phyloP scores from a whole-genome alignment of 2,888 invertebrate species.

The Andrena dorsata region DNA sequence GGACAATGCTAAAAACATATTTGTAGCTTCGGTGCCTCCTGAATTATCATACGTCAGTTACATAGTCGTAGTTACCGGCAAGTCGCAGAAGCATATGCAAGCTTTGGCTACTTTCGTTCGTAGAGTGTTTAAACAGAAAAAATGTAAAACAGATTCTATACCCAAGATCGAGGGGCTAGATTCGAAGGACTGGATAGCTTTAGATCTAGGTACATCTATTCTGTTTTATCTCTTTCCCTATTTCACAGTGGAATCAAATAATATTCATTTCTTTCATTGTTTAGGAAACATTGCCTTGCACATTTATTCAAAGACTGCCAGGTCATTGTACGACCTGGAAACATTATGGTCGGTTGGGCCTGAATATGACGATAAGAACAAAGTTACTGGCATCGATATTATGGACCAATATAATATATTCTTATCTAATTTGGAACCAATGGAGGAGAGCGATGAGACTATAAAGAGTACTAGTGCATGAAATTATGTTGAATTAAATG shows the following conservation, averaged over 20 bases:
- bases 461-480: conserved; percentile 7
- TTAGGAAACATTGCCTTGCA: conserved; percentile 96
- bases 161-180: conserved; percentile 92
- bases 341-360: conserved; percentile 95
- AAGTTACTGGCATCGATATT: conserved; percentile 88
- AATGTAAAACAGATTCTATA: conserved; percentile 87
- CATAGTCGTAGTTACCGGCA: conserved; percentile 92
- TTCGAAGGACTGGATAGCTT: conserved; percentile 93
- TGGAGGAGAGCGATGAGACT: conserved; percentile 78
- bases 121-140: conserved; percentile 91
- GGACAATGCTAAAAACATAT: conserved; percentile 93
- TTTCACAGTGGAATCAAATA: background rate
- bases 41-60: conserved; percentile 93
- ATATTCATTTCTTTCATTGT: conserved; percentile 61
- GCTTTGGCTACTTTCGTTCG: conserved; percentile 91
- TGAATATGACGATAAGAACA: conserved; percentile 90
- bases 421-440: conserved; percentile 88
- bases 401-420: conserved; percentile 89
- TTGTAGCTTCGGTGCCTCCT: conserved; percentile 91
- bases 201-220: conserved; percentile 91
- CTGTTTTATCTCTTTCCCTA: background rate
- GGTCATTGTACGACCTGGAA: conserved; percentile 94
- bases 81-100: conserved; percentile 90
- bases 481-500: conserved; percentile 15
- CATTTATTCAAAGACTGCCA: conserved; percentile 90